These are phyloP conservation scores for Protaetia brevitarsis DNA, from an alignment of 1,140 invertebrate genomes.

Conservation along the genomic window DNA sequence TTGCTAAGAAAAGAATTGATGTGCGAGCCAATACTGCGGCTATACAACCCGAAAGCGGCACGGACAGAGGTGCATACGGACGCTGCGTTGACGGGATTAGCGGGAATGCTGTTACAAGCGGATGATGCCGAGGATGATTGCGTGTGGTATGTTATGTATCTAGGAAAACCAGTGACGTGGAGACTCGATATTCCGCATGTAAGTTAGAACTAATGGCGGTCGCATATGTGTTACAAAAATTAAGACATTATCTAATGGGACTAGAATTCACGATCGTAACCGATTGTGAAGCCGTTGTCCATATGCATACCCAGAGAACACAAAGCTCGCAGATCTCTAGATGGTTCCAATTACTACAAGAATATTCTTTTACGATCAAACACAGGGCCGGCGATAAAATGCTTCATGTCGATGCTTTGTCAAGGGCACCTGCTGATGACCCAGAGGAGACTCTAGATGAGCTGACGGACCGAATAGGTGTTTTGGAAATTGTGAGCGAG, in stretches of 20 bases:
- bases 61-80: constrained; percentile 44
- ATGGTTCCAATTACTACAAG: constrained; percentile 34
- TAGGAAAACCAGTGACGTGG: constrained; percentile 29
- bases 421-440: constrained; percentile 19
- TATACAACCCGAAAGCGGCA: constrained; percentile 20
- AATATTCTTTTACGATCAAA: constrained; percentile 32
- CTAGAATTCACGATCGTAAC: constrained; percentile 44
- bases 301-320: constrained; percentile 29
- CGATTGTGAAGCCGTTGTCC: constrained; percentile 38
- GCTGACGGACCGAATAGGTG: constrained; percentile 2
- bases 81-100: constrained; percentile 27
- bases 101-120: constrained; percentile 3
- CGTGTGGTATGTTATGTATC: not conserved
- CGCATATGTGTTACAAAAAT: constrained; percentile 7
- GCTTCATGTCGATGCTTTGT: constrained; percentile 40
- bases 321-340: constrained; percentile 32
- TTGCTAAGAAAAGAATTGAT: not conserved
- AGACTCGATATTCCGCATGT: constrained; percentile 34
- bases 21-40: not conserved
- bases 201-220: constrained; percentile 37
- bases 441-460: not conserved
- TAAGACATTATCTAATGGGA: constrained; percentile 44
- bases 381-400: constrained; percentile 33
- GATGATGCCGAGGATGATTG: not conserved
- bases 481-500: not conserved